Base-by-base conservation (phyloP, 2,797 vertebrate species). In the Zalophus californianus region DNA sequence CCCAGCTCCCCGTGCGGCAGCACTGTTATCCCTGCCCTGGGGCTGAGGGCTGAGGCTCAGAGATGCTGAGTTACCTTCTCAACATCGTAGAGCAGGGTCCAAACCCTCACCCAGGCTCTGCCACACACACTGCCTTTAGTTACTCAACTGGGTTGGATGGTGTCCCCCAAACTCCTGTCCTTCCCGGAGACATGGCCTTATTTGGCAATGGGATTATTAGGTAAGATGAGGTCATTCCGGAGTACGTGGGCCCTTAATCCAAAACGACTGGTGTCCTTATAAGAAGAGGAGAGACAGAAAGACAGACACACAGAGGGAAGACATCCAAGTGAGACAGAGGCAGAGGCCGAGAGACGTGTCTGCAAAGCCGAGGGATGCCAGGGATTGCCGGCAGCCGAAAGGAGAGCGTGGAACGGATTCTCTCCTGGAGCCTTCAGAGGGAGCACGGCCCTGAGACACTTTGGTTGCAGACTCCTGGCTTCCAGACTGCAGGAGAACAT, bases 81-180 rank as follows among this genome's bases (percentile, higher is more conserved):
- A 13, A 0, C 3, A 12, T 11, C 18, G 18, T 14, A 32, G 35
- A 32, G 9, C 0, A 0, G 12, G 48, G 44, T 48, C 52, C 73
- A 32, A 32, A 12, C 27, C 29, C 48, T n/a, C 7, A 2, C 7
- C 21, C 58, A 4, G 48, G 35, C 15, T 25, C 50, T 7, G 14
- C 70, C 14, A 0, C 60, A 25, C 32, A 32, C 18, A 0, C 35
- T 68, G 29, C 52, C 54, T 70, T 23, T 3, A 6, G 29, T 60
- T 16, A 15, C 68, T 8, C 29, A 21, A 4, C 23, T 16, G 35
- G 68, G 79, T 23, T 12, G 18, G 52, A 12, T 1, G 0, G 48
- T 12, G 32, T 7, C 52, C 73, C 82, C 58, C 48, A 8, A 1
- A 14, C 48, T 75, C n/a, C n/a, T 4, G 25, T 27, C 50, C 68